These are phyloP conservation scores for Neoniphon sammara DNA, from an alignment of 2,797 vertebrate species.

Conservation along the genomic window DNA sequence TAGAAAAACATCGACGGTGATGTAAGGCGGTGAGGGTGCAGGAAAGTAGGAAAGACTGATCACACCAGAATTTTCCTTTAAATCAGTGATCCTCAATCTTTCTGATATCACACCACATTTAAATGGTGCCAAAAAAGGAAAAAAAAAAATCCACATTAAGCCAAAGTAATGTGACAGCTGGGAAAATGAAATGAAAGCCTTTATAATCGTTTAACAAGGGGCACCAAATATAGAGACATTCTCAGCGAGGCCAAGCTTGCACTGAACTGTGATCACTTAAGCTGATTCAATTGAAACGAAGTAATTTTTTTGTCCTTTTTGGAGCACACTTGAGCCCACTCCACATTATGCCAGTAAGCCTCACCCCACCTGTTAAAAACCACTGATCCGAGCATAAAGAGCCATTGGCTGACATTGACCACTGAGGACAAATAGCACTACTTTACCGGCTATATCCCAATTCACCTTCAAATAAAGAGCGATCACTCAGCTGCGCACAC, in stretches of 20 bases:
- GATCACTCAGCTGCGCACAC: slow-evolving; percentile 32
- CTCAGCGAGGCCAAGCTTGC: slow-evolving; percentile 6
- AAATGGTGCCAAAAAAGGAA: too few relatives aligned
- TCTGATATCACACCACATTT: not conserved
- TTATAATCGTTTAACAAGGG: not conserved
- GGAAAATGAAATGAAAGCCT: not conserved
- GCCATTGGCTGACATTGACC: slow-evolving; percentile 56
- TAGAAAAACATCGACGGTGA: too few relatives aligned
- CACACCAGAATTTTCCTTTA: too few relatives aligned
- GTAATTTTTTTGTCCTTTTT: slow-evolving; percentile 34
- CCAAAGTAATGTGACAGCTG: not conserved
- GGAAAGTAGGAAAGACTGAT: too few relatives aligned
- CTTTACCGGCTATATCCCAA: slow-evolving; percentile 41
- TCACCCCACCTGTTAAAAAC: slow-evolving; percentile 48
- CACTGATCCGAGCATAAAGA: slow-evolving; percentile 52
- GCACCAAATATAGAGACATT: slow-evolving; percentile 9
- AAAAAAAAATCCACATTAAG: too few relatives aligned
- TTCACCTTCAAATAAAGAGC: slow-evolving; percentile 59
- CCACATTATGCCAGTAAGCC: slow-evolving; percentile 40
- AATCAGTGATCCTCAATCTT: not conserved
- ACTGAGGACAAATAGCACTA: slow-evolving; percentile 49
- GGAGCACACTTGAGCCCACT: slow-evolving; percentile 32
- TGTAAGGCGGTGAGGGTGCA: too few relatives aligned
- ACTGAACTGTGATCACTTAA: slow-evolving; percentile 24
- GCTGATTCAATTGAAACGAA: slow-evolving; percentile 13